Percentiles rank a stretch among this genome's conserved stretches.
Evolutionary conservation across 2,888 invertebrate species (phyloP).

Genomic region (Sepiola atlantica): DNA sequence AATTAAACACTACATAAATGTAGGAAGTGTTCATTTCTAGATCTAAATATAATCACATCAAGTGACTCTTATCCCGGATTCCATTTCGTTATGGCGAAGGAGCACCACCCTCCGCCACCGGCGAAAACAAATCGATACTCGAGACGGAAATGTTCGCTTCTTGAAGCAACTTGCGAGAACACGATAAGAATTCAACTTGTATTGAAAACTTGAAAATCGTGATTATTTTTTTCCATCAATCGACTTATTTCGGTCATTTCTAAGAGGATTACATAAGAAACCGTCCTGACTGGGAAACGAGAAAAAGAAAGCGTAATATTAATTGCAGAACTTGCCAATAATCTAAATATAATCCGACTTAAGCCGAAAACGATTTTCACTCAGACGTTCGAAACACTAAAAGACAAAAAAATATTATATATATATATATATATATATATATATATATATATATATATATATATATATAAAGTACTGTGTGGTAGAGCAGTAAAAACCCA

Average conservation of each 20-base stretch:
- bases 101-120: not conserved
- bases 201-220: not conserved
- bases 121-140: not conserved
- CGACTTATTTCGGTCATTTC: not conserved
- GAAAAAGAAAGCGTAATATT: not conserved
- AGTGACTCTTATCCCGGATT: not conserved
- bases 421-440: not conserved
- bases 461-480: too few relatives aligned
- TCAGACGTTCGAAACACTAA: not conserved
- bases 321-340: not conserved
- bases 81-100: not conserved
- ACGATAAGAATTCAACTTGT: not conserved
- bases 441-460: too few relatives aligned
- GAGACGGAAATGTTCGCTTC: not conserved
- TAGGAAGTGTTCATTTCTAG: not conserved
- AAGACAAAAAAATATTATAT: not conserved
- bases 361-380: not conserved
- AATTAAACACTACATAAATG: too few relatives aligned
- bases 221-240: not conserved
- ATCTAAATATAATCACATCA: not conserved
- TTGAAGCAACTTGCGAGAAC: not conserved
- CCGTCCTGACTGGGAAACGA: not conserved
- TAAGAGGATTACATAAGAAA: not conserved
- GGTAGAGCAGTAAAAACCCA: too few relatives aligned
- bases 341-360: conserved; percentile 10